A percentile compares a stretch with the other conserved stretches of the same genome.
These are phyloP conservation scores for Augochlora pura DNA, from an alignment of 1,140 invertebrate genomes.

Conservation along the genomic window DNA sequence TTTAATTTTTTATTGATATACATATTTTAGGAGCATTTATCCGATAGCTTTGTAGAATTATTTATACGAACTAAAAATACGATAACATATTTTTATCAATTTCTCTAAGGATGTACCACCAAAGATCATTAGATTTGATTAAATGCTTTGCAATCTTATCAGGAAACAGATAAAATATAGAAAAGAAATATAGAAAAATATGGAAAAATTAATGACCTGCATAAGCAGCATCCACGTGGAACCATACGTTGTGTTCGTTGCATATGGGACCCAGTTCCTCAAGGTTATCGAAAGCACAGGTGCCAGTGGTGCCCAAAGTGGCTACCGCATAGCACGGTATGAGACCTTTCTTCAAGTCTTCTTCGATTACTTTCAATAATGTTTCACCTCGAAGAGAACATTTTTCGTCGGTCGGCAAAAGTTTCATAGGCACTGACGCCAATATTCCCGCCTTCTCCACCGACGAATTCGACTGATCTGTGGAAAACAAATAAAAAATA, in stretches of 20 bases:
- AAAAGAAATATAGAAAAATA: background rate
- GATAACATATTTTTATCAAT: too few relatives aligned
- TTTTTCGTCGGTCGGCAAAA: constrained; percentile 88
- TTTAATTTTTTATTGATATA: too few relatives aligned
- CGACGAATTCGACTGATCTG: constrained; percentile 93
- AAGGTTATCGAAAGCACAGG: constrained; percentile 95
- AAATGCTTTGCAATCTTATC: too few relatives aligned
- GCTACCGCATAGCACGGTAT: constrained; percentile 91
- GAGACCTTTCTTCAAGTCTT: constrained; percentile 86
- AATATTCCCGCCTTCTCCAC: constrained; percentile 93
- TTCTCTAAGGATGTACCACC: too few relatives aligned
- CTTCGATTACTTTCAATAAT: constrained; percentile 87
- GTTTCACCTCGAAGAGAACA: constrained; percentile 88
- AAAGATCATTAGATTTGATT: too few relatives aligned
- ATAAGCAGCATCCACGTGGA: constrained; percentile 95
- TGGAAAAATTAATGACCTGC: constrained; percentile 80
- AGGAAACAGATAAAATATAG: too few relatives aligned
- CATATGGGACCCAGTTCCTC: constrained; percentile 91
- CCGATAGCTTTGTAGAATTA: too few relatives aligned
- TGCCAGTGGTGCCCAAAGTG: constrained; percentile 95
- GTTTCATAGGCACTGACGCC: constrained; percentile 89
- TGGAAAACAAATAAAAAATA: background rate
- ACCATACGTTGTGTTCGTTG: constrained; percentile 87
- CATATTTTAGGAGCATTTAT: too few relatives aligned
- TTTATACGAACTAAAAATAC: too few relatives aligned